Evolutionary conservation across 2,888 invertebrate genomes (phyloP), one percentile per base, ranked within the genome.

Genomic region (Chrysolina oricalcia): DNA sequence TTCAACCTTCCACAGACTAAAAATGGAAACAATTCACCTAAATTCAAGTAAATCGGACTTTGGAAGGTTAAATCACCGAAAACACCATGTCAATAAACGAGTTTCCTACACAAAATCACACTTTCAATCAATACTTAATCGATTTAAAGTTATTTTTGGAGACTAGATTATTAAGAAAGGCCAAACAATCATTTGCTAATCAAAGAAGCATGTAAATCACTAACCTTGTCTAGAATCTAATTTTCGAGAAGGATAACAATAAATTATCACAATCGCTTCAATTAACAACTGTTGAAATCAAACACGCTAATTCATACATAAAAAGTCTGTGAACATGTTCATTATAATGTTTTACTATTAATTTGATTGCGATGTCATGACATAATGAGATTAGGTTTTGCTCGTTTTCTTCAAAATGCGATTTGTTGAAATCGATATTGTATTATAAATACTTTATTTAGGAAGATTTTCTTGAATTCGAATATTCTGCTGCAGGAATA

Each of bases 301-400:
- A 59, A n/a, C 59, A 2, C 6, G 15, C 11, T 59, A 59, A 59
- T 59, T 35, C 13, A 27, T 59, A 15, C 59, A 59, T 35, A n/a
- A 59, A 59, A 59, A 59, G 27, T 27, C 23, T 15, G 10, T n/a
- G 23, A 59, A 59, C 59, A 59, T 59, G 27, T 27, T 15, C 35
- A 59, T n/a, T 59, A 10, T 9, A 56, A 21, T 21, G 11, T 13
- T 13, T 48, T 10, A 56, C 56, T 56, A 19, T 56, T 23, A 15
- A 23, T 56, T 56, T 56, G 19, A 56, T 13, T 23, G 9, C 35
- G 23, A 59, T 59, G 59, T 59, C 59, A 59, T 35, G 59, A n/a
- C 27, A 59, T 35, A n/a, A 21, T 53, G 21, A 5, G 53, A 21
- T 53, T 23, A 53, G 21, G 21, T 53, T 53, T 53, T 53, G 53